Evolutionary conservation across 1,140 invertebrate genomes (phyloP), one percentile per base, ranked within the genome.

Genomic region (Coelopa frigida): DNA sequence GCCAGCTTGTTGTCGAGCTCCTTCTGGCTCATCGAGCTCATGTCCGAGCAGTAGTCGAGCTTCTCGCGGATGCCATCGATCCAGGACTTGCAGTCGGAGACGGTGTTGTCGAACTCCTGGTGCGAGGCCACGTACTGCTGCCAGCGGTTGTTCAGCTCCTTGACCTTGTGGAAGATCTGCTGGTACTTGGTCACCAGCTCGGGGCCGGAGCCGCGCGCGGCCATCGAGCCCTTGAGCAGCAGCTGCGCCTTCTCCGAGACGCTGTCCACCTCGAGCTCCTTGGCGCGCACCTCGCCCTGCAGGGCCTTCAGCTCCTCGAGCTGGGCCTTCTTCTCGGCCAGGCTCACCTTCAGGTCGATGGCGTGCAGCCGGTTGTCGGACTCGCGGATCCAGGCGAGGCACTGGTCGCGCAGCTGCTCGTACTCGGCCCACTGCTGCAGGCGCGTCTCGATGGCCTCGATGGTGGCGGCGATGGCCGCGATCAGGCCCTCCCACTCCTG

Each of bases 171-270:
- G 15, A 83, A 85, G 39, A 95, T 77, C 54, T 89, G 84, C 69
- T 94, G 91, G 63, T 95, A 95, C 70, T 92, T 93, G 1, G 88
- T 78, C 12, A 85, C 84, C 2, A 96, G 68, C 64, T 96, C 92
- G 8, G 87, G 87, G 44, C 92, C 83, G 57, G 89, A 84, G 18
- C 70, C 70, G 8, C 78, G 57, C 6, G 71, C 70, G 5, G 71
- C 74, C 2, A 74, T 67, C 1, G 67, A 68, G 48, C 83, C 81
- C 53, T 86, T 87, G 38, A 88, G 81, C 2, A 94, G 64, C 46
- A 85, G 79, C 63, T 96, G 90, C 5, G 88, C 87, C 52, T 84
- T 83, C 69, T 97, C 93, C 14, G 87, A 93, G 0, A 95, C 83
- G 38, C 85, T 82, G 59, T 97, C 93, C 48, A 96, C 89, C 72